Conservation (phyloP, 2,113 vertebrate genomes). For the Helogale parvula region DNA sequence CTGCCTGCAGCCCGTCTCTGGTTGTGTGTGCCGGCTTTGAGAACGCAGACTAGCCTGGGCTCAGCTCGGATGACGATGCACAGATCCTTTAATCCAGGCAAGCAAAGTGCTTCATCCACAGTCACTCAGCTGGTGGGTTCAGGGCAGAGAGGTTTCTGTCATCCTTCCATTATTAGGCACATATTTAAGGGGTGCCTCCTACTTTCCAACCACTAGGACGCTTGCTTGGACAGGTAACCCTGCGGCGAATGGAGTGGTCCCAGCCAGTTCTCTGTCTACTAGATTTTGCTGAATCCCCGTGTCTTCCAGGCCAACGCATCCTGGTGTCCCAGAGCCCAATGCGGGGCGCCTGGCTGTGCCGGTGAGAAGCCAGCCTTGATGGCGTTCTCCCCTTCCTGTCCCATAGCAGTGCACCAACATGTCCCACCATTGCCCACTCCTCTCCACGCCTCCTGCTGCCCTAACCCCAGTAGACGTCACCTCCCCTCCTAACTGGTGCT, state of each 20-base stretch:
- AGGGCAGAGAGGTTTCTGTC: neutral
- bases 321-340: neutral
- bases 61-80: accelerated
- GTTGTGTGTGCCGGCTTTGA: neutral
- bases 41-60: accelerated
- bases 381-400: neutral
- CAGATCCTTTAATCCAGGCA: accelerated
- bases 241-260: too few species aligned
- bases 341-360: accelerated
- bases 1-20: accelerated
- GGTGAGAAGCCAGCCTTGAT: neutral
- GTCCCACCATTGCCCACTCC: neutral
- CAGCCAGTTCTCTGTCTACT: neutral
- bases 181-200: neutral
- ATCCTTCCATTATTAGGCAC: neutral
- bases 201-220: neutral
- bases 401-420: neutral
- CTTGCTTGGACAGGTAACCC: neutral
- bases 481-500: neutral
- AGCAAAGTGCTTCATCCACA: neutral
- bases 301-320: neutral
- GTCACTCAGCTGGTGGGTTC: neutral
- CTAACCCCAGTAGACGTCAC: neutral
- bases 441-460: neutral
- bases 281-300: neutral